Percentiles rank a stretch among this genome's conserved stretches.
Conservation (phyloP, 2,113 vertebrate genomes). For the Nerophis lumbriciformis region DNA sequence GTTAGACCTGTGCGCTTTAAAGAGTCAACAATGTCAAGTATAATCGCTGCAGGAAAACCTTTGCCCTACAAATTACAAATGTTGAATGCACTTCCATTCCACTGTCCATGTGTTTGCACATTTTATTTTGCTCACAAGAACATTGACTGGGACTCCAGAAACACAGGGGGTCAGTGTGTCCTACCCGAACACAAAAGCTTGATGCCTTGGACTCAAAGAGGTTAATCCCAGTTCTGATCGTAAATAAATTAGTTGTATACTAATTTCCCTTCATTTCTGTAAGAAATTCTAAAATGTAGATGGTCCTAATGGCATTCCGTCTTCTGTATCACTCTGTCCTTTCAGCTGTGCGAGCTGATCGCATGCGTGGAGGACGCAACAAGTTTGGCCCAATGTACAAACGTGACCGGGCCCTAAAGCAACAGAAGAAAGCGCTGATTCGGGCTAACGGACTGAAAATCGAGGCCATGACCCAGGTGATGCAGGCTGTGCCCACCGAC, state of each 20-base stretch:
- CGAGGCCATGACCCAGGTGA: conserved; percentile 96
- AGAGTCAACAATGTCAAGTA: conserved; percentile 53
- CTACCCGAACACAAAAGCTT: not conserved
- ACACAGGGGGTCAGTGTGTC: not conserved
- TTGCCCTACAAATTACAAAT: conserved; percentile 41
- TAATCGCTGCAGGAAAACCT: conserved; percentile 43
- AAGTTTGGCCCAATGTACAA: conserved; percentile 99
- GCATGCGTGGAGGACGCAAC: conserved; percentile 96
- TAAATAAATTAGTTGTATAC: not conserved
- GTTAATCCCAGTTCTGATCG: not conserved
- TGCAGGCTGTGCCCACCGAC: conserved; percentile 94
- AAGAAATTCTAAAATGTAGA: not conserved
- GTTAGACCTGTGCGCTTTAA: conserved; percentile 29
- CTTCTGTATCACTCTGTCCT: conserved; percentile 14
- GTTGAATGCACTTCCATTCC: conserved; percentile 2
- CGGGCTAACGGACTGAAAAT: conserved; percentile 96
- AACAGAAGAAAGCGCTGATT: conserved; percentile 98
- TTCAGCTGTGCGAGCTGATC: conserved; percentile 91
- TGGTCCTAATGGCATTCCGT: conserved; percentile 5
- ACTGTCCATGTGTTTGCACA: not conserved
- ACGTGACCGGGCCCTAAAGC: conserved; percentile 93
- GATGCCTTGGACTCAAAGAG: not conserved
- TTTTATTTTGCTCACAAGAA: not conserved
- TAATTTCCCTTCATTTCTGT: too few species aligned
- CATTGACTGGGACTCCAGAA: not conserved